phyloP scores from a whole-genome alignment of 2,888 invertebrate species.

The Rhingia campestris region DNA sequence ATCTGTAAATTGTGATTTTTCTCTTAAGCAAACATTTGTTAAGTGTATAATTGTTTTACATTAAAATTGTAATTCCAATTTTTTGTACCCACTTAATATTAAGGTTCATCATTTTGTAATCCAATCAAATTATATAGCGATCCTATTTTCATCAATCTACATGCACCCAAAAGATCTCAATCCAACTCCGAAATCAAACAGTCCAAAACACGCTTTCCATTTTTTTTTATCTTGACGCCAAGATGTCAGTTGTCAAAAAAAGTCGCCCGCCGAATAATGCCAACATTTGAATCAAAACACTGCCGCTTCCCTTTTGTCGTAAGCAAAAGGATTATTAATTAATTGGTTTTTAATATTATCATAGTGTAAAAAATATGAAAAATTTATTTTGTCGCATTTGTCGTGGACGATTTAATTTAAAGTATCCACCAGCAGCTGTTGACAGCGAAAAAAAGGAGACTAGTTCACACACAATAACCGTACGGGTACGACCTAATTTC shows the following conservation, averaged over 20 bases:
- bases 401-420: slow-evolving; percentile 69
- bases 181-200: slow-evolving; percentile 36
- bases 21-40: no score
- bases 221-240: slow-evolving; percentile 61
- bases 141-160: neutral
- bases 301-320: slow-evolving; percentile 53
- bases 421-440: slow-evolving; percentile 68
- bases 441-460: slow-evolving; percentile 57
- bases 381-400: slow-evolving; percentile 71
- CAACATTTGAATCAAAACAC: slow-evolving; percentile 72
- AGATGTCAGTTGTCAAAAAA: slow-evolving; percentile 58
- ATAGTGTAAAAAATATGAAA: slow-evolving; percentile 57
- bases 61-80: no score
- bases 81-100: no score
- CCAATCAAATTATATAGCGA: no score
- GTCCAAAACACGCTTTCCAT: slow-evolving; percentile 14
- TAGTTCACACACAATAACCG: slow-evolving; percentile 58
- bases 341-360: slow-evolving; percentile 2
- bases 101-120: no score
- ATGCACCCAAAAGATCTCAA: neutral
- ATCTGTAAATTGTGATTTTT: no score
- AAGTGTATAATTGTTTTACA: no score
- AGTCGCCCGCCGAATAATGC: slow-evolving; percentile 73
- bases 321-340: slow-evolving; percentile 45
- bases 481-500: slow-evolving; percentile 63